phyloP scores from a whole-genome alignment of 2,888 invertebrate species.

The Ochlodes sylvanus region DNA sequence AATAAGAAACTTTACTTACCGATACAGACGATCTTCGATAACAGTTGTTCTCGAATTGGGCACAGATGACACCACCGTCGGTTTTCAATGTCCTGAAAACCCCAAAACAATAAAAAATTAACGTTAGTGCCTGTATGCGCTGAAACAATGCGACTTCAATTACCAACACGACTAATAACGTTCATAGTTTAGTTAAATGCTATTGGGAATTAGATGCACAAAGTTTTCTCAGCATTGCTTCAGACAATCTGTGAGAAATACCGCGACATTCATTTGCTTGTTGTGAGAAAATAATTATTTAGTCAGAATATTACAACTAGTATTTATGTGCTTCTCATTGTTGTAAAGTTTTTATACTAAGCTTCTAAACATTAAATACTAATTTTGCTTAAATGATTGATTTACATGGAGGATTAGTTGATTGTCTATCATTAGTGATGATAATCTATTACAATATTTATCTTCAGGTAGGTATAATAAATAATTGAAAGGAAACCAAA shows the following conservation, averaged over 20 bases:
- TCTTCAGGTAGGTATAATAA: too few relatives aligned
- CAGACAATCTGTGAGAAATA: conserved; percentile 67
- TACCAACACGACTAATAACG: conserved; percentile 35
- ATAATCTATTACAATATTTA: not conserved
- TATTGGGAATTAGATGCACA: conserved; percentile 54
- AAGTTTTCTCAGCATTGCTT: conserved; percentile 57
- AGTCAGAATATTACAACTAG: conserved; percentile 43
- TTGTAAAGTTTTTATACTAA: conserved; percentile 30
- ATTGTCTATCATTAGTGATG: not conserved
- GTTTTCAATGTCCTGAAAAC: conserved; percentile 50
- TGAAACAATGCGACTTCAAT: conserved; percentile 30
- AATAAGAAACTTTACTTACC: conserved; percentile 7
- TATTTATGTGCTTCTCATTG: conserved; percentile 35
- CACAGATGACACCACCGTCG: not conserved
- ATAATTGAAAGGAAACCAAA: too few relatives aligned
- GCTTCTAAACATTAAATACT: conserved; percentile 14
- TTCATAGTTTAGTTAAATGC: conserved; percentile 38
- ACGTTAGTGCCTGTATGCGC: conserved; percentile 43
- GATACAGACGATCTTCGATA: not conserved
- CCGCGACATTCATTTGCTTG: conserved; percentile 54
- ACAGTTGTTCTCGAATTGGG: not conserved
- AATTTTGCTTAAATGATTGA: conserved; percentile 10
- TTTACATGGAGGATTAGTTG: not conserved
- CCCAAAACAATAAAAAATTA: conserved; percentile 51
- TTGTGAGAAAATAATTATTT: conserved; percentile 56